Evolutionary conservation across 2,888 invertebrate genomes (phyloP).

Genomic region (Yponomeuta plumbellus): DNA sequence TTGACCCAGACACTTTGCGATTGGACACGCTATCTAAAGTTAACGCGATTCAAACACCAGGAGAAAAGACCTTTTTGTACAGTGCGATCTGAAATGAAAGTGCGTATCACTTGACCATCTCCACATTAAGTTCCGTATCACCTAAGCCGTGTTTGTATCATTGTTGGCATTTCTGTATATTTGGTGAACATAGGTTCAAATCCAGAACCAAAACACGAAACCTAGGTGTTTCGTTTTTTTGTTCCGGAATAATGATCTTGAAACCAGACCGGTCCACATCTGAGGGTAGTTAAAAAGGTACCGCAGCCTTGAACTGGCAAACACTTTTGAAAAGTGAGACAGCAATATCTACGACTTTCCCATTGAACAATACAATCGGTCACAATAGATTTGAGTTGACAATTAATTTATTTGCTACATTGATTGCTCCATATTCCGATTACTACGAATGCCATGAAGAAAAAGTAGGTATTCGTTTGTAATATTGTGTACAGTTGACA

Average conservation of each 20-base stretch:
- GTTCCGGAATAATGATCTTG: too few relatives aligned
- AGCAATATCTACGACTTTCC: not conserved
- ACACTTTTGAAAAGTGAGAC: not conserved
- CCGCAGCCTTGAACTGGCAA: too few relatives aligned
- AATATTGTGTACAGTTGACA: too few relatives aligned
- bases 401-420: conserved; percentile 1
- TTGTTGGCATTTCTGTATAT: not conserved
- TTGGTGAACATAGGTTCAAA: not conserved
- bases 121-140: not conserved
- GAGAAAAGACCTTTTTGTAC: not conserved
- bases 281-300: too few relatives aligned
- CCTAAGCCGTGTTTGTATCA: not conserved
- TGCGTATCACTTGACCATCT: not conserved
- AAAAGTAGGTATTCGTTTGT: too few relatives aligned
- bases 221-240: too few relatives aligned
- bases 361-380: not conserved
- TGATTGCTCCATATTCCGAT: not conserved
- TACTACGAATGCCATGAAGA: not conserved
- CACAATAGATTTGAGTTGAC: not conserved
- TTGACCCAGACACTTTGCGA: not conserved
- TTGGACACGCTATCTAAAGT: not conserved
- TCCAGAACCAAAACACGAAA: not conserved
- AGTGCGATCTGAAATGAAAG: not conserved
- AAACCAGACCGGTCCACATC: too few relatives aligned
- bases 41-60: not conserved